Base-by-base conservation (phyloP, 2,113 vertebrate genomes). In the Nothobranchius furzeri region DNA sequence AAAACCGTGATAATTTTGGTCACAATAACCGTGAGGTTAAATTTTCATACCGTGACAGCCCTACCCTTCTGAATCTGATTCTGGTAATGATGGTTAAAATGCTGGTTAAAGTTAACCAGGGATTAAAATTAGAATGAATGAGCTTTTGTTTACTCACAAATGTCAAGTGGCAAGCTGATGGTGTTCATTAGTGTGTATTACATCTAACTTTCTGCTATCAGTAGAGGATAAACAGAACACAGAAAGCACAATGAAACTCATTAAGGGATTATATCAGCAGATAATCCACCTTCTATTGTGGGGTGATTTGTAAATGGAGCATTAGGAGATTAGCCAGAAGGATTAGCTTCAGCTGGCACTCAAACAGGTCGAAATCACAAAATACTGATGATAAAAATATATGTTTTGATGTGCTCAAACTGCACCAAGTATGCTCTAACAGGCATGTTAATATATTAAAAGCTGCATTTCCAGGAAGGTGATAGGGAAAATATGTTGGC, bases 221-320 rank as follows among this genome's bases (percentile, higher is more conserved):
- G 42, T 37, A 30, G 14, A 74, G 63, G 43, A 60, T 63, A 59
- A 64, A 64, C 46, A 6, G 52, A 68, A 78, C 4, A 50, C 66
- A 77, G 14, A 71, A 64, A 59, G 54, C 37, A 68, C 54, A 48
- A 73, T 3, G 10, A 74, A 61, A 80, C 66, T 75, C 53, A 80
- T 85, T 75, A 82, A 68, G 37, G 61, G 79, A 87, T 88, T 76
- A 85, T 51, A 73, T 57, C 60, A 20, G 43, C 70, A 71, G 70
- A 65, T 80, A 87, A 87, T 80, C 86, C 78, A 75, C 68, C 83
- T 81, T 71, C 70, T 68, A 51, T 86, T 86, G 75, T 84, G 53
- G 43, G 50, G 61, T 79, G 57, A 79, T 87, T 82, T 73, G 40
- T 49, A 78, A 87, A 86, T 82, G 73, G 70, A 76, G 66, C 58